Conservation (phyloP, 64 coral and sea anemone genomes). For the Stichodactyla mertensii region DNA sequence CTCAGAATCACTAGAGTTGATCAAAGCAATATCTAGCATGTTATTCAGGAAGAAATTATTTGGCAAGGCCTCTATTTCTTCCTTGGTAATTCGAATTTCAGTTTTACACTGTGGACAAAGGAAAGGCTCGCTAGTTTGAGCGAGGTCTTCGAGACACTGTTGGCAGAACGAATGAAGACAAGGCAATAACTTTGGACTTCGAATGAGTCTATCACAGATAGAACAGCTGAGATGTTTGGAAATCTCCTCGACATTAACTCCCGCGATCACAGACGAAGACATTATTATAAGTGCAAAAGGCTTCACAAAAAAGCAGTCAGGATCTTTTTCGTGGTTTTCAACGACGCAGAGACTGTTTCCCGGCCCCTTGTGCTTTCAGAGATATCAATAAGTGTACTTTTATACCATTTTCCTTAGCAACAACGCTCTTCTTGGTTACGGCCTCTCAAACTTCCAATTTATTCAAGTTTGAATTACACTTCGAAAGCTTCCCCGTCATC, state of each 20-base stretch:
- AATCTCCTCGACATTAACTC: conserved; percentile 75
- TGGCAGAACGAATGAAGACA: conserved; percentile 90
- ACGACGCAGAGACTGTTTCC: not conserved
- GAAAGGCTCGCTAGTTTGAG: conserved; percentile 27
- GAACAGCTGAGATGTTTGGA: conserved; percentile 75
- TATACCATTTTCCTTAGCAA: not conserved
- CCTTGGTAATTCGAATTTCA: conserved; percentile 54
- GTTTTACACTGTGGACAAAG: conserved; percentile 71
- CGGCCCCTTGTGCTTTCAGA: not conserved
- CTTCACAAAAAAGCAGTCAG: not conserved
- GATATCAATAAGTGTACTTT: not conserved
- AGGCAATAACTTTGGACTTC: conserved; percentile 72
- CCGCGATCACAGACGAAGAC: conserved; percentile 62
- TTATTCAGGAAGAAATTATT: conserved; percentile 84
- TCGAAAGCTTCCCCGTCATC: not conserved
- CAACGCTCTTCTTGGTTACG: not conserved
- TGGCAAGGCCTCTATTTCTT: conserved; percentile 51
- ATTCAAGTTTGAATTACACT: not conserved
- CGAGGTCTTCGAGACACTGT: conserved; percentile 54
- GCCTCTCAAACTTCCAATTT: not conserved
- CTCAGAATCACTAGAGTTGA: conserved; percentile 54
- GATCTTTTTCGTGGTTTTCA: not conserved
- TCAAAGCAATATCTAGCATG: conserved; percentile 80
- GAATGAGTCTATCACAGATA: conserved; percentile 65
- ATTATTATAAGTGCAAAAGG: conserved; percentile 1